Base-by-base conservation (phyloP, 2,113 vertebrate genomes). In the Pseudorasbora parva region DNA sequence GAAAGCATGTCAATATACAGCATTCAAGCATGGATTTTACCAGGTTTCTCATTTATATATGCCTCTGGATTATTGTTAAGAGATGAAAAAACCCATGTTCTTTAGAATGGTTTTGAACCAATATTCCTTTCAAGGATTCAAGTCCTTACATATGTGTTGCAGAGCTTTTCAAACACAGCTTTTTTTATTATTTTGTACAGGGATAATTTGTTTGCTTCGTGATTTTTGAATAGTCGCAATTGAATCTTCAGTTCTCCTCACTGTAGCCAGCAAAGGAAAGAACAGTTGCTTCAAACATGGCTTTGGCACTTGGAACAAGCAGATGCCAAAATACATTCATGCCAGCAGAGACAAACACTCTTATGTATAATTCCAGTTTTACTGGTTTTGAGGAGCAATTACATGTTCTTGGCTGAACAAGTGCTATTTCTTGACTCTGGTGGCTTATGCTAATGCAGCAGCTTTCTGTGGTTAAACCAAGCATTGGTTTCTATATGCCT, bases 351-450 rank as follows among this genome's bases (percentile, higher is more conserved):
- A 66, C 68, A 71, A 71, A 23, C 41, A 14, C 43, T 68, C 10
- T 47, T 49, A n/a, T 49, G 60, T 66, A 45, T 80, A 49, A 37
- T 78, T 25, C 51, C 47, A 23, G 81, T 78, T 43, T 45, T 45
- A 78, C 82, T 71, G 41, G 41, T 8, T 72, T 47, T 72, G 69
- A 71, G 41, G 6, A 72, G 69, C 43, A 45, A 21, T n/a, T 72
- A 47, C 43, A 83, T 25, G 75, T 73, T 78, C 81, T 79, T 73
- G 81, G 85, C 66, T 60, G n/a, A 54, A 19, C 33, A 33, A 85
- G 59, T 7, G 21, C 30, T 9, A 27, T 25, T 54, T 69, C 23
- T 71, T 68, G 33, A 54, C 64, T 47, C 51, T 21, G 8, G 30
- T 15, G 73, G 3, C 54, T 64, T 37, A 23, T 19, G 10, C 25